A percentile compares a stretch with the other conserved stretches of the same genome.
Conservation (phyloP, 2,797 vertebrate species). For the Mastacembelus armatus region DNA sequence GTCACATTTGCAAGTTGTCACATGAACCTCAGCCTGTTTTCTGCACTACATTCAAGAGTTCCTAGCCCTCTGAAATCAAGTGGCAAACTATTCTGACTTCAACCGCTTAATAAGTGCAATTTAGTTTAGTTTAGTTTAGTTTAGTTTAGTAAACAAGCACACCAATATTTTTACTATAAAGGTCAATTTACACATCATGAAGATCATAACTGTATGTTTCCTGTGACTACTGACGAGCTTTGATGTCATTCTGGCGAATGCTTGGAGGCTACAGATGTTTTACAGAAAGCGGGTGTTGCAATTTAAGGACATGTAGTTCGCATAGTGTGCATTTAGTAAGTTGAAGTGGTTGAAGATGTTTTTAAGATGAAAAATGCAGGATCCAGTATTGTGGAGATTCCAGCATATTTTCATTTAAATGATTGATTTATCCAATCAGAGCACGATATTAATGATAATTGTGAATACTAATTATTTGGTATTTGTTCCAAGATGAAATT, state of each 20-base stretch:
- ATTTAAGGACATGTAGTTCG: background rate
- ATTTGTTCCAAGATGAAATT: too few relatives aligned
- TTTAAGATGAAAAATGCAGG: background rate
- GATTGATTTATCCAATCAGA: too few relatives aligned
- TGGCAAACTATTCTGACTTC: too few relatives aligned
- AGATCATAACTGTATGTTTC: background rate
- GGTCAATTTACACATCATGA: background rate
- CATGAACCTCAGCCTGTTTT: background rate
- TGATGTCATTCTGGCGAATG: background rate
- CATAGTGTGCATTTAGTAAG: background rate
- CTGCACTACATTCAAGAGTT: background rate
- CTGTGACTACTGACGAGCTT: background rate
- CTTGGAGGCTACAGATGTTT: background rate
- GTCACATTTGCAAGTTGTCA: background rate
- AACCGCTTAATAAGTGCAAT: too few relatives aligned
- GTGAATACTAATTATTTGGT: too few relatives aligned
- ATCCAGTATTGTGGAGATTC: background rate
- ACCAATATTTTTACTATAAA: background rate
- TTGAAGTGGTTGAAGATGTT: background rate
- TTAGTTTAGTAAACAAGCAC: background rate
- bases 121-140: too few relatives aligned
- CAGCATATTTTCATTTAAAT: background rate
- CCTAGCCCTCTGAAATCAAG: background rate
- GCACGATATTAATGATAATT: too few relatives aligned
- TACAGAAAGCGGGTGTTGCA: background rate